A percentile compares a stretch with the other conserved stretches of the same genome.
Conservation (phyloP, 1,140 invertebrate genomes). For the Rhagoletis pomonella region DNA sequence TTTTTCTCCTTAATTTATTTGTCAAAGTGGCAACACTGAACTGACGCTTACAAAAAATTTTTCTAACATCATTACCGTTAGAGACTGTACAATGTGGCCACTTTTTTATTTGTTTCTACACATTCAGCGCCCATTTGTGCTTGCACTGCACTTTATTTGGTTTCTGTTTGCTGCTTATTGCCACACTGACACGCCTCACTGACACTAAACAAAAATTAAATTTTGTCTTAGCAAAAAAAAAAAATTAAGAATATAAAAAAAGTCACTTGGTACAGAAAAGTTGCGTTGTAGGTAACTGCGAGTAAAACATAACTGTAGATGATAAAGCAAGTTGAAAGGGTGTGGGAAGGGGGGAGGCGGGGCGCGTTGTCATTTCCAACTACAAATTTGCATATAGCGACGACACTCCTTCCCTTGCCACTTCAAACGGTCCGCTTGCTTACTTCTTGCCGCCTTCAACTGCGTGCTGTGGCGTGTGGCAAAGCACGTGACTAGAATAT, state of each 20-base stretch:
- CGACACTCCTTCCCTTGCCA: no score
- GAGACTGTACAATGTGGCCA: constrained; percentile 9
- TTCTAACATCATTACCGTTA: constrained; percentile 39
- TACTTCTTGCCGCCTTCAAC: not conserved
- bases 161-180: not conserved
- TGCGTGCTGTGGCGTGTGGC: constrained; percentile 45
- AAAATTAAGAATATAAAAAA: not conserved
- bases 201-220: constrained; percentile 47
- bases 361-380: not conserved
- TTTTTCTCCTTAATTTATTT: constrained; percentile 1
- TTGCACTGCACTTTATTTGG: not conserved
- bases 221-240: constrained; percentile 6
- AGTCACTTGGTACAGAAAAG: not conserved
- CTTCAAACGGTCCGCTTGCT: not conserved
- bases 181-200: constrained; percentile 35
- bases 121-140: not conserved
- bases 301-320: not conserved
- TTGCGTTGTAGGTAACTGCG: not conserved
- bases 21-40: constrained; percentile 24
- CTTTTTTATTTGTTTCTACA: not conserved
- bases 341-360: not conserved
- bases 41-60: constrained; percentile 25
- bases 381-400: constrained; percentile 47
- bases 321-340: not conserved
- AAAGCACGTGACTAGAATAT: constrained; percentile 30